These are phyloP conservation scores for Neopipo cinnamomea DNA, from an alignment of 2,113 vertebrate species.

Conservation along the genomic window DNA sequence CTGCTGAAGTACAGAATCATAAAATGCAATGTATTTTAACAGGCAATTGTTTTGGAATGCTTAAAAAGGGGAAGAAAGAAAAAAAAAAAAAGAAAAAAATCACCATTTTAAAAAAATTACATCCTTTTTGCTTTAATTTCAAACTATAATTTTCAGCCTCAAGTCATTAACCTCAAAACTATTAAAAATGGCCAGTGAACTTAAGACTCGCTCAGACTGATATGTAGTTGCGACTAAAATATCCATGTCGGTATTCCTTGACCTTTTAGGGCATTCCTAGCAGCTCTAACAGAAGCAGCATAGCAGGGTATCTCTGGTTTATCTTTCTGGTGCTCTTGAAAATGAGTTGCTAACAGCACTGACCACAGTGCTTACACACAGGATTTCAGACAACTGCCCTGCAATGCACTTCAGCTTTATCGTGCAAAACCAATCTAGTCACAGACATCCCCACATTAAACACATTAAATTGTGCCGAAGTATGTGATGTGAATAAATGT, in stretches of 20 bases:
- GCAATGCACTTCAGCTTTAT: slow-evolving; percentile 17
- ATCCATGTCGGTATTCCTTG: not conserved
- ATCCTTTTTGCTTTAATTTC: not conserved
- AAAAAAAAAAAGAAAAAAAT: not conserved
- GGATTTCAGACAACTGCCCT: not conserved
- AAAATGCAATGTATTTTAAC: not conserved
- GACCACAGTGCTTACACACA: not conserved
- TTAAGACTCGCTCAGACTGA: not conserved
- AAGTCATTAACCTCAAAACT: not conserved
- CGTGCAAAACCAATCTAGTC: slow-evolving; percentile 4
- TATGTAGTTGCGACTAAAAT: not conserved
- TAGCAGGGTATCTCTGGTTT: slow-evolving; percentile 3
- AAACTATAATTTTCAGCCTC: not conserved
- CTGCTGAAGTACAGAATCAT: not conserved
- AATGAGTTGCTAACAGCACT: not conserved
- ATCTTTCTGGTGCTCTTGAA: slow-evolving; percentile 18
- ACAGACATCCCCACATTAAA: slow-evolving; percentile 12
- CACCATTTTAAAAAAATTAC: not conserved
- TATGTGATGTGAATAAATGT: not conserved
- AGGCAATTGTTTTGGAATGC: not conserved
- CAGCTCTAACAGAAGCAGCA: slow-evolving; percentile 6
- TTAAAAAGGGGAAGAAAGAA: not conserved
- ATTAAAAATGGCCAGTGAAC: not conserved
- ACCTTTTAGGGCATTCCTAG: slow-evolving; percentile 14
- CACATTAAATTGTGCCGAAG: slow-evolving; percentile 3